Base-by-base conservation (phyloP, 2,888 invertebrate genomes). In the Megamerina dolium region DNA sequence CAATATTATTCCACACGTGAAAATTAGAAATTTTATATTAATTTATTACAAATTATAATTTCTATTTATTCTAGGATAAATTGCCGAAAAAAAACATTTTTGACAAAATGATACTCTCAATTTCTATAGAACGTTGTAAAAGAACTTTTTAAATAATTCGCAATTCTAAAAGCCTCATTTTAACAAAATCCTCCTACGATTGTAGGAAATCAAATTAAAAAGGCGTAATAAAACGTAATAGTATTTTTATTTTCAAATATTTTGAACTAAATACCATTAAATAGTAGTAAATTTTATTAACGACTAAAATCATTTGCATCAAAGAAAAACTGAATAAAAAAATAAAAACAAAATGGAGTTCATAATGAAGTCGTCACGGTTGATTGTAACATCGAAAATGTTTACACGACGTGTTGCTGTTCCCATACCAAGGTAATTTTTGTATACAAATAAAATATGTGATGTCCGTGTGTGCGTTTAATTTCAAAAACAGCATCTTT, bases 401-500 rank as follows among this genome's bases (percentile, higher is more conserved):
- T 67, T 68, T 54, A 63, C 66, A 42, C 58, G 70, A 40, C 69
- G 70, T 50, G 67, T 70, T 56, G 61, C 64, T 51, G 64, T 71
- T 46, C 70, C 72, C 47, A 67, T 71, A 58, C 70, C 71, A 66
- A 71, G 70, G 71, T 71, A 72, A 68, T 51, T 53, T 23, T 8
- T 23, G 6, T 23, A 8, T 10, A 8, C 10, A 8, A 23, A 23
- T 23, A 23, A 23, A 23, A 23, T 10, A 23, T 23, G n/a, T n/a
- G n/a, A n/a, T n/a, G n/a, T n/a, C n/a, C n/a, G n/a, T n/a, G n/a
- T n/a, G n/a, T n/a, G n/a, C n/a, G n/a, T n/a, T n/a, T n/a, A n/a
- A n/a, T n/a, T n/a, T n/a, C n/a, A n/a, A n/a, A n/a, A n/a, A n/a
- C n/a, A n/a, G n/a, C n/a, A n/a, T n/a, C n/a, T n/a, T n/a, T n/a